Evolutionary conservation across 2,797 vertebrate species (phyloP).

Genomic region (Aeoliscus strigatus): DNA sequence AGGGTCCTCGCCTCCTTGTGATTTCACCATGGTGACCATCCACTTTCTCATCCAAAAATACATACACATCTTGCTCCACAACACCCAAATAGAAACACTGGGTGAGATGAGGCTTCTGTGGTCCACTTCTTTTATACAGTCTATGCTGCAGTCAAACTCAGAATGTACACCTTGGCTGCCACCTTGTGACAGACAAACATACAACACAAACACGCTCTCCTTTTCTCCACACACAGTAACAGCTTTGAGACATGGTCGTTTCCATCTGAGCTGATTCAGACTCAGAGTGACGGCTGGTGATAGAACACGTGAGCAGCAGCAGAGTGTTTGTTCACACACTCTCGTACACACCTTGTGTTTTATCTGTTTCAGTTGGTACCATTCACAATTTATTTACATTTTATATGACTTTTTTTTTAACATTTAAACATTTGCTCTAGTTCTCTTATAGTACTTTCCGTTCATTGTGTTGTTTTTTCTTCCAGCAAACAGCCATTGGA

Average conservation of each 20-base stretch:
- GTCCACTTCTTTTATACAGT: not conserved
- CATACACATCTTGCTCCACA: not conserved
- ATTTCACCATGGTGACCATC: too few relatives aligned
- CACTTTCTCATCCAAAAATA: too few relatives aligned
- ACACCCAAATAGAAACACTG: too few relatives aligned
- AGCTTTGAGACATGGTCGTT: conserved; percentile 80
- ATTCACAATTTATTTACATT: not conserved
- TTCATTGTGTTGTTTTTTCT: too few relatives aligned
- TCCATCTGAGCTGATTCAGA: conserved; percentile 62
- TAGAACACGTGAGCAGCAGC: conserved; percentile 68
- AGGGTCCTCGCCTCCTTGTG: too few relatives aligned
- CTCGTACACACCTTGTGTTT: conserved; percentile 47
- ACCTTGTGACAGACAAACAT: conserved; percentile 49
- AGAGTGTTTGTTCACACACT: conserved; percentile 44
- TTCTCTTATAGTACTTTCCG: too few relatives aligned
- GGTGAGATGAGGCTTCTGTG: not conserved
- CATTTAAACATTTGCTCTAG: too few relatives aligned
- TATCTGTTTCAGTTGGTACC: conserved; percentile 27
- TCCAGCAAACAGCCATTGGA: too few relatives aligned
- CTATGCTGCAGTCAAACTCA: conserved; percentile 7
- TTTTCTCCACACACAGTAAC: conserved; percentile 58
- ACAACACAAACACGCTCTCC: conserved; percentile 47
- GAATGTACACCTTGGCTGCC: conserved; percentile 32
- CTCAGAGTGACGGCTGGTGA: conserved; percentile 77
- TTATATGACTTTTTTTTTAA: not conserved